Evolutionary conservation across 1,140 invertebrate genomes (phyloP), one percentile per base, ranked within the genome.

Genomic region (Mactra quadrangularis): DNA sequence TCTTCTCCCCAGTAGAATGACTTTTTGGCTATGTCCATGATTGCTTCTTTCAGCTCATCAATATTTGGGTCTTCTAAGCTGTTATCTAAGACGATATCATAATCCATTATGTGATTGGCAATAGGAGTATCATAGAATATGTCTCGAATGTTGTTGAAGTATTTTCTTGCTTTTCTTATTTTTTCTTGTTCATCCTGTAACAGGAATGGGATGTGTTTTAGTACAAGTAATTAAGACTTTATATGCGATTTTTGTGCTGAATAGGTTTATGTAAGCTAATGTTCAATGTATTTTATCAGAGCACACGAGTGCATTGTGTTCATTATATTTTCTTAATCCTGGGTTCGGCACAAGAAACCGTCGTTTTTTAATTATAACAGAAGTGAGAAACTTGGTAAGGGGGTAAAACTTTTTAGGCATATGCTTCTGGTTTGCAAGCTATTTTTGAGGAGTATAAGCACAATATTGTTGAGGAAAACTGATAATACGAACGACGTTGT

Each of bases 121-220:
- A 78, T 22, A 22, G 59, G 75, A 25, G 47, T 66, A 3, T 45
- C 60, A 13, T 41, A 1, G 55, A 78, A 66, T 3, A 41, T 57
- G 52, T 66, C 38, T 38, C 60, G 29, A 19, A 78, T 68, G 1
- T 55, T 52, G 19, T 38, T 29, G 29, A 78, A 78, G 62, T 68
- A 68, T 9, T 41, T 41, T 11, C 41, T 25, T 35, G 75, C 75
- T 45, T 25, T 27, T 38, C 50, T 66, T 19, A n/a, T 27, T 55
- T 68, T 78, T n/a, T 68, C 35, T 38, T 66, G n/a, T 29, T 68
- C 75, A 47, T 45, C 22, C 72, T 76, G n/a, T 27, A 62, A 27
- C 9, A 50, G 2, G 17, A 52, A 29, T 41, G 38, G 15, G 15
- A 41, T 15, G 15, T 41, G 38, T 7, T 7, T 41, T 45, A 38